phyloP scores from a whole-genome alignment of 2,113 vertebrate species.

The Odontophorus gujanensis region DNA sequence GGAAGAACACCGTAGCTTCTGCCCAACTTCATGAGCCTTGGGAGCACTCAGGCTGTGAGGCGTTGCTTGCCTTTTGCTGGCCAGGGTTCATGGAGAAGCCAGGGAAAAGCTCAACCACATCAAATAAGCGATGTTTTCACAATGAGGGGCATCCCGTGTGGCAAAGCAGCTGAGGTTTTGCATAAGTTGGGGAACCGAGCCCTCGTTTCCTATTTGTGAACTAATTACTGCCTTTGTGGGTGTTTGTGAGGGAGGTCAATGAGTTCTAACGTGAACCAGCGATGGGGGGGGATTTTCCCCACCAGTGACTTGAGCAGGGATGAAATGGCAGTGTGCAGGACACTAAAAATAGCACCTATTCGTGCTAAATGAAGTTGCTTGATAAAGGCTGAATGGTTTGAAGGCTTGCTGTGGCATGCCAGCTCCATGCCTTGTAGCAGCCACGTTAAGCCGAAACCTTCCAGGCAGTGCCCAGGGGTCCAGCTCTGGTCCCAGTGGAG shows the following conservation, averaged over 20 bases:
- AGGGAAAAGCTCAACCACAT: background rate
- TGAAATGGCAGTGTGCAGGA: background rate
- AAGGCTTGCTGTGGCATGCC: background rate
- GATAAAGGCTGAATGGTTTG: slow-evolving; percentile 24
- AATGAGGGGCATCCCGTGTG: background rate
- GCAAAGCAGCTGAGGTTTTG: slow-evolving; percentile 5
- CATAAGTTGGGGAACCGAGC: slow-evolving; percentile 54
- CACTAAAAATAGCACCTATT: background rate
- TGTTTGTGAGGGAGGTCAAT: background rate
- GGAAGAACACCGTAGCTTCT: background rate
- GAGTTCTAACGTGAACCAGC: background rate
- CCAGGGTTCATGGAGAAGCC: background rate
- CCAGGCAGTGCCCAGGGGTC: background rate
- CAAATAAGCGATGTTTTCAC: background rate
- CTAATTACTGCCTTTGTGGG: slow-evolving; percentile 14
- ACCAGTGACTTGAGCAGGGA: background rate
- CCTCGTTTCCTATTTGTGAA: background rate
- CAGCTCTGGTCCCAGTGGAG: background rate
- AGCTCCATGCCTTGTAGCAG: background rate
- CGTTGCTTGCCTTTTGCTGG: background rate
- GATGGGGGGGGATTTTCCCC: background rate
- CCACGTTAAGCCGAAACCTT: background rate
- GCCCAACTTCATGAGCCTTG: background rate
- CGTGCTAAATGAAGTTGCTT: slow-evolving; percentile 5
- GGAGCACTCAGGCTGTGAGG: fast-evolving